Evolutionary conservation across 2,888 invertebrate genomes (phyloP).

Genomic region (Polymixis lichenea): DNA sequence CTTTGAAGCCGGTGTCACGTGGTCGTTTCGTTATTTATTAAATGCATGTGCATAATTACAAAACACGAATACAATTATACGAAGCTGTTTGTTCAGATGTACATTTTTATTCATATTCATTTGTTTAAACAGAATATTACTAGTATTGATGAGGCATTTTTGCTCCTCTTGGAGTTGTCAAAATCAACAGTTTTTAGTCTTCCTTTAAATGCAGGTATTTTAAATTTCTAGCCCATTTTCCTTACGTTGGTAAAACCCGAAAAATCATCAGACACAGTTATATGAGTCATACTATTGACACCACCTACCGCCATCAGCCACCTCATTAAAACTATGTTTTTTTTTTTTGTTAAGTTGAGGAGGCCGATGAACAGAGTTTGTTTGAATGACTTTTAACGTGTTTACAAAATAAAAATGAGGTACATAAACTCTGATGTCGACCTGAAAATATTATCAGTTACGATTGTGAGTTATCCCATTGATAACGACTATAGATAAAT

Average conservation of each 20-base stretch:
- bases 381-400: conserved; percentile 1
- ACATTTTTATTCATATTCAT: not conserved
- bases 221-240: not conserved
- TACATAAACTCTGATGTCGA: conserved; percentile 47
- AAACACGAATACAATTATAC: conserved; percentile 20
- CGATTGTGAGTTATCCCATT: conserved; percentile 57
- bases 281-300: not conserved
- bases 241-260: not conserved
- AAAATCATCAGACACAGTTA: not conserved
- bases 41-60: conserved; percentile 37
- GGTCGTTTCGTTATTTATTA: conserved; percentile 2
- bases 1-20: not conserved
- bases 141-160: not conserved
- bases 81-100: conserved; percentile 12
- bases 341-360: no score
- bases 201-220: not conserved
- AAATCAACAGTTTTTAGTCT: not conserved
- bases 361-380: not conserved
- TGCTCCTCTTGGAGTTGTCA: not conserved
- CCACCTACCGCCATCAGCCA: no score
- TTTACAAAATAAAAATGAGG: conserved; percentile 47
- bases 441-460: conserved; percentile 63
- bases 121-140: not conserved
- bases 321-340: not conserved
- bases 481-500: conserved; percentile 59